Evolutionary conservation across 2,888 invertebrate species (phyloP).

Genomic region (Vesta saturnalis): DNA sequence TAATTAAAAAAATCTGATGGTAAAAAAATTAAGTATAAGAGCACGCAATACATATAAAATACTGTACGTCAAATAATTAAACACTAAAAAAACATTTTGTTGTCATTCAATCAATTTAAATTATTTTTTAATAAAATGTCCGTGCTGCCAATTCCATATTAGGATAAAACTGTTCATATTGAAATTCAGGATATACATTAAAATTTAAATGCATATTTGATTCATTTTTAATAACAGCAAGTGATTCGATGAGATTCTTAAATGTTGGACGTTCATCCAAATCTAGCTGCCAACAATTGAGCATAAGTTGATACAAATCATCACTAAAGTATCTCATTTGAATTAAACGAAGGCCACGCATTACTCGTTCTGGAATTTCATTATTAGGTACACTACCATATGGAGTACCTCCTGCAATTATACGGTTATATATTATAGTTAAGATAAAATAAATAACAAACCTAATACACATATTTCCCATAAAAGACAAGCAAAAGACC

Average conservation of each 20-base stretch:
- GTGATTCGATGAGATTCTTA: constrained; percentile 63
- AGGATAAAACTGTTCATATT: constrained; percentile 59
- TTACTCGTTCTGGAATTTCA: constrained; percentile 74
- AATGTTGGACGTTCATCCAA: constrained; percentile 82
- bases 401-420: constrained; percentile 75
- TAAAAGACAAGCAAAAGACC: constrained; percentile 84
- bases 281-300: constrained; percentile 87
- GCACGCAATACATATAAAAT: constrained; percentile 16
- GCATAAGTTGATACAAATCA: constrained; percentile 82
- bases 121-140: constrained; percentile 49
- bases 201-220: constrained; percentile 52
- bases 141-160: constrained; percentile 57
- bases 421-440: background rate
- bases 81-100: constrained; percentile 8
- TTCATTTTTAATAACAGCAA: constrained; percentile 48
- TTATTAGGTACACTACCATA: constrained; percentile 75
- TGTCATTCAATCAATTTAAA: background rate
- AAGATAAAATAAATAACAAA: constrained; percentile 44
- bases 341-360: constrained; percentile 76
- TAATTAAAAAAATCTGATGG: constrained; percentile 9
- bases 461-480: constrained; percentile 86
- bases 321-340: constrained; percentile 80
- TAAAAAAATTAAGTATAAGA: constrained; percentile 22
- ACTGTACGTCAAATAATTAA: background rate
- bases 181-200: constrained; percentile 54